A percentile compares a stretch with the other conserved stretches of the same genome.
Conservation (phyloP, 2,113 vertebrate genomes). For the Pseudorhombus dupliciocellatus region DNA sequence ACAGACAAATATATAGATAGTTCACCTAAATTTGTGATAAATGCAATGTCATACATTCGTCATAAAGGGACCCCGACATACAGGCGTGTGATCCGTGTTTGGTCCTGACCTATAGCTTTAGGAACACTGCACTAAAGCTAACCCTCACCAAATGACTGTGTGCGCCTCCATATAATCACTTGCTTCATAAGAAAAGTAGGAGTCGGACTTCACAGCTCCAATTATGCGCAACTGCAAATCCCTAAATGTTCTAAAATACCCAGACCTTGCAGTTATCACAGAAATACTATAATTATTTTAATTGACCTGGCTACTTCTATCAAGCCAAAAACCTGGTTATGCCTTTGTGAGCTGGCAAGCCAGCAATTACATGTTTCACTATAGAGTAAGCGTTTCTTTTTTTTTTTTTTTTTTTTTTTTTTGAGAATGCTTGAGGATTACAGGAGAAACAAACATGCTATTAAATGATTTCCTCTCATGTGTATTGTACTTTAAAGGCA, state of each 20-base stretch:
- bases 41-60: slow-evolving; percentile 6
- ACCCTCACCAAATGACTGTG: slow-evolving; percentile 66
- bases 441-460: slow-evolving; percentile 71
- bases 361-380: slow-evolving; percentile 66
- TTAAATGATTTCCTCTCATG: slow-evolving; percentile 77
- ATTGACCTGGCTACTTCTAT: slow-evolving; percentile 71
- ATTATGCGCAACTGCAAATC: slow-evolving; percentile 76
- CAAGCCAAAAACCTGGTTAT: slow-evolving; percentile 62
- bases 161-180: slow-evolving; percentile 66
- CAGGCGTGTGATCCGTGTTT: slow-evolving; percentile 45
- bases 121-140: slow-evolving; percentile 54
- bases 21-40: background rate
- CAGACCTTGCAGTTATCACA: slow-evolving; percentile 75
- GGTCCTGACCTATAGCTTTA: slow-evolving; percentile 51
- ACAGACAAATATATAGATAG: no score
- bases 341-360: slow-evolving; percentile 67
- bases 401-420: slow-evolving; percentile 65
- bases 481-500: slow-evolving; percentile 51
- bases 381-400: slow-evolving; percentile 59
- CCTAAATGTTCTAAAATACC: slow-evolving; percentile 68
- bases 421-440: slow-evolving; percentile 76
- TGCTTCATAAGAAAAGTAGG: slow-evolving; percentile 61
- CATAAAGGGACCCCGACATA: slow-evolving; percentile 13
- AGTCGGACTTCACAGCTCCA: slow-evolving; percentile 69
- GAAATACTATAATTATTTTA: slow-evolving; percentile 78